phyloP scores from a whole-genome alignment of 2,797 vertebrate species.

The Dallia pectoralis region DNA sequence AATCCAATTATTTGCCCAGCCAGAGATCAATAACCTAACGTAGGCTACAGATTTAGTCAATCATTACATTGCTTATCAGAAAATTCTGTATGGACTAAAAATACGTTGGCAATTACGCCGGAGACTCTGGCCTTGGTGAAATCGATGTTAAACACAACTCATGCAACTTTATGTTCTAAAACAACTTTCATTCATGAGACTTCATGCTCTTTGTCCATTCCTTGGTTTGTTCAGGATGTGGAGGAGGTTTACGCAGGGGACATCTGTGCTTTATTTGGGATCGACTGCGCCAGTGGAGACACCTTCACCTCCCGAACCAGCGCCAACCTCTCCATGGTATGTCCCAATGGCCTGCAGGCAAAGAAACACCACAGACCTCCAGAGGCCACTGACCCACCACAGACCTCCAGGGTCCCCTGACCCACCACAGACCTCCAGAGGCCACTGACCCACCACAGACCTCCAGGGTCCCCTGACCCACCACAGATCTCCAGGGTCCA shows the following conservation, averaged over 20 bases:
- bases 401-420: too few species aligned
- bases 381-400: too few species aligned
- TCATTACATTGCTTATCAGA: too few species aligned
- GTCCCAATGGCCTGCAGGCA: conserved; percentile 18
- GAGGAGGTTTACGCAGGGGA: conserved; percentile 90
- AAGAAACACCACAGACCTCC: neutral
- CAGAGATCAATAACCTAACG: too few species aligned
- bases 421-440: too few species aligned
- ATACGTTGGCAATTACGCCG: neutral
- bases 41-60: too few species aligned
- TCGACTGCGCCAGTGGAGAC: conserved; percentile 96
- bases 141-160: neutral
- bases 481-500: too few species aligned
- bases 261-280: conserved; percentile 94
- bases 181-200: neutral
- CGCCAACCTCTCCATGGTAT: conserved; percentile 88
- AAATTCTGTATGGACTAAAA: too few species aligned
- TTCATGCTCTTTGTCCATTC: neutral
- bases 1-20: too few species aligned
- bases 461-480: too few species aligned
- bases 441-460: too few species aligned
- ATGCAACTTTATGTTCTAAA: neutral
- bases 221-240: conserved; percentile 78
- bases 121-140: neutral
- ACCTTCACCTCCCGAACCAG: conserved; percentile 85